Percentiles rank a stretch among this genome's conserved stretches.
These are phyloP conservation scores for Leptatherina wallacei DNA, from an alignment of 2,797 vertebrate species.

Conservation along the genomic window DNA sequence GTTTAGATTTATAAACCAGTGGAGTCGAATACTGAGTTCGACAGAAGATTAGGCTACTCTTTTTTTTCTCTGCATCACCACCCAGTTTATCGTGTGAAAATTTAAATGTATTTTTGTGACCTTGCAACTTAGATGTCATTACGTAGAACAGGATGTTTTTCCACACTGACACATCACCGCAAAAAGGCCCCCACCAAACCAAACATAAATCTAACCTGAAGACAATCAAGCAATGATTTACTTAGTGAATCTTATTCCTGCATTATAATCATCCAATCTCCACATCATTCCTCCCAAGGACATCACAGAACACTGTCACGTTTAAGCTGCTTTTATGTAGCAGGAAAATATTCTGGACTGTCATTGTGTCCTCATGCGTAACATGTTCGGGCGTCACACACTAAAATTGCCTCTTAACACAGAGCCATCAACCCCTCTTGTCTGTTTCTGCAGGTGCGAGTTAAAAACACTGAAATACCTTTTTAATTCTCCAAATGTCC, in stretches of 20 bases:
- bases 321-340: background rate
- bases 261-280: background rate
- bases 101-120: background rate
- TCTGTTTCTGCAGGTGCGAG: background rate
- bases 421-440: background rate
- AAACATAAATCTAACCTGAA: background rate
- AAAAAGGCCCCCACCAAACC: background rate
- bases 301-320: background rate
- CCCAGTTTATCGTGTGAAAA: background rate
- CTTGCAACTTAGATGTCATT: background rate
- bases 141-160: background rate
- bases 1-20: conserved; percentile 2
- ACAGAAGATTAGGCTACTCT: background rate
- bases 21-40: conserved; percentile 1
- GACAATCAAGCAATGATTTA: conserved; percentile 22
- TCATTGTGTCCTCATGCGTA: background rate
- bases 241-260: background rate
- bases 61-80: conserved; percentile 8
- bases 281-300: background rate
- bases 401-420: background rate
- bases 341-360: background rate
- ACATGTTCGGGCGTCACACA: background rate
- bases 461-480: background rate
- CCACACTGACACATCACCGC: background rate
- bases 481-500: background rate